Evolutionary conservation across 53 echinoderm and acorn worm genomes (phyloP).

Genomic region (Paracentrotus lividus): DNA sequence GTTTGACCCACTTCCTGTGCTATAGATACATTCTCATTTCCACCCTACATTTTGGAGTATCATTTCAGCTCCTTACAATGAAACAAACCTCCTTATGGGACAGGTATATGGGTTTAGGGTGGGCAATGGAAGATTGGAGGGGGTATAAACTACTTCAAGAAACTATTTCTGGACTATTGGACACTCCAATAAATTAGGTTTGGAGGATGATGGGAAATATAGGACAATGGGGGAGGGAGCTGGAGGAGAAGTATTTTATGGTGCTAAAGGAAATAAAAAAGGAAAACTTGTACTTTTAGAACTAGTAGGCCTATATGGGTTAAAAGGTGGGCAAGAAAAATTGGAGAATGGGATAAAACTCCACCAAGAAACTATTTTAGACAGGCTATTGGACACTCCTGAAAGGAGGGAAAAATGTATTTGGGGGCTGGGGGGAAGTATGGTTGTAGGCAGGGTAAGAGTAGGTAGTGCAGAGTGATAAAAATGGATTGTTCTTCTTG

Average conservation of each 20-base stretch:
- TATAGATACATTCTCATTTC: slow-evolving; percentile 18
- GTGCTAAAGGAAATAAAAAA: not conserved
- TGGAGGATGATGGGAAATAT: not conserved
- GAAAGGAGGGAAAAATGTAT: not conserved
- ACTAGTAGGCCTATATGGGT: no score
- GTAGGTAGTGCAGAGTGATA: no score
- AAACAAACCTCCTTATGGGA: not conserved
- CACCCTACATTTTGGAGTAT: not conserved
- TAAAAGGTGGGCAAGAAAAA: not conserved
- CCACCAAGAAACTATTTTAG: no score
- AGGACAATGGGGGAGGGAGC: not conserved
- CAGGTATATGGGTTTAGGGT: not conserved
- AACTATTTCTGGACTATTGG: not conserved
- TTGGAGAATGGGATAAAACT: not conserved
- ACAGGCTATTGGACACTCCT: no score
- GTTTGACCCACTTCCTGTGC: not conserved
- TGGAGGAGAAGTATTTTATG: not conserved
- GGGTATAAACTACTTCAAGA: not conserved
- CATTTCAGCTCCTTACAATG: not conserved
- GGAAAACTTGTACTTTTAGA: no score
- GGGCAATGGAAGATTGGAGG: not conserved
- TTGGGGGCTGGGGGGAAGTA: not conserved
- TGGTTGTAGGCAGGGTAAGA: not conserved
- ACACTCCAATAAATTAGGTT: not conserved
- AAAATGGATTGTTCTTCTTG: no score